Conservation (phyloP, 92 coral and sea anemone genomes). For the Phenganax stokvisi region DNA sequence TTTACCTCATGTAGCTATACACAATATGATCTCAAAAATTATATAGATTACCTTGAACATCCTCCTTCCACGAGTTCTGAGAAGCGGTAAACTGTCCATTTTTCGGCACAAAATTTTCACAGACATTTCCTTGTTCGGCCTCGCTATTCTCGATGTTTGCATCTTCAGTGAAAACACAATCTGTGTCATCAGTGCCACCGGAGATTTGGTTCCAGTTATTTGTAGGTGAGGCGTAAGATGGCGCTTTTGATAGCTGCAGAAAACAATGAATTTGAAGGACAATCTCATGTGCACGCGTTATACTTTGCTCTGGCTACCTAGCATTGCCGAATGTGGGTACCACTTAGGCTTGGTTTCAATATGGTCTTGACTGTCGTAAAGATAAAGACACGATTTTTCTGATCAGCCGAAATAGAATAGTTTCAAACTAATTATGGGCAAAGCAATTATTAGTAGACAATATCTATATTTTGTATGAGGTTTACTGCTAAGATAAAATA, state of each 20-base stretch:
- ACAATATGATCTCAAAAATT: neutral
- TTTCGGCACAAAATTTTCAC: conserved; percentile 1
- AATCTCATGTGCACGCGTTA: neutral
- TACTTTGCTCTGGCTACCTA: no score
- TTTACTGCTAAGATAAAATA: no score
- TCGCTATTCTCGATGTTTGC: conserved; percentile 7
- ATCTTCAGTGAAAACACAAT: conserved; percentile 32
- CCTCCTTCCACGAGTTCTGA: conserved; percentile 21
- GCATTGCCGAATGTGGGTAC: no score
- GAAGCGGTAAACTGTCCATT: conserved; percentile 4
- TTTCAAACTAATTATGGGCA: no score
- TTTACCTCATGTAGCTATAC: neutral
- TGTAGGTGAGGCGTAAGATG: neutral
- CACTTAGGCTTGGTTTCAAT: no score
- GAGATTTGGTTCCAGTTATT: neutral
- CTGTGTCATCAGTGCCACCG: conserved; percentile 22
- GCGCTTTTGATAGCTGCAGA: neutral
- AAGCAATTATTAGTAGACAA: no score
- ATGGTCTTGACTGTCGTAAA: no score
- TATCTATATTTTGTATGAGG: no score
- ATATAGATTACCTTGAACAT: conserved; percentile 4
- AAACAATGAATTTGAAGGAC: neutral
- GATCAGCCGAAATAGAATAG: no score
- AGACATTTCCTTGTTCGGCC: neutral
- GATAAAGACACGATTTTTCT: no score